These are phyloP conservation scores for Synanthedon myopaeformis DNA, from an alignment of 2,888 invertebrate species.

Conservation along the genomic window DNA sequence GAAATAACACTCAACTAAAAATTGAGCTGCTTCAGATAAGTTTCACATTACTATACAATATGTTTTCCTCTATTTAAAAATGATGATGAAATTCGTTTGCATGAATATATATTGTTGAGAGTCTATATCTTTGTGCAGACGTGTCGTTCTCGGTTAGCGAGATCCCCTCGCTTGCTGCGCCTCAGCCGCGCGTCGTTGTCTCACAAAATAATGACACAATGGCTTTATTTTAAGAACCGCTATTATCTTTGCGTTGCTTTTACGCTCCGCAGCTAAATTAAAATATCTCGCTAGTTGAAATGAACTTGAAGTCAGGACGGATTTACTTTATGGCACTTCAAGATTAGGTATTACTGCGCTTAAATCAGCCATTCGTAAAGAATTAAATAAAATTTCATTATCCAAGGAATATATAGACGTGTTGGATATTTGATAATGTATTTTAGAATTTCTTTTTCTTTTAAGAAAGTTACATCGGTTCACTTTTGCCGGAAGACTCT, in stretches of 20 bases:
- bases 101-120: background rate
- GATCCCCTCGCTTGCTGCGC: background rate
- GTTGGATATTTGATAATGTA: too few relatives aligned
- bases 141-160: background rate
- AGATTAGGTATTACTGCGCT: too few relatives aligned
- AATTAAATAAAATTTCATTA: too few relatives aligned
- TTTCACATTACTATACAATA: too few relatives aligned
- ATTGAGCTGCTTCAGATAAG: too few relatives aligned
- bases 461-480: too few relatives aligned
- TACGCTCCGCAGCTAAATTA: constrained; percentile 36
- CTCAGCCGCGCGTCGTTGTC: constrained; percentile 10
- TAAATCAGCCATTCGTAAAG: too few relatives aligned
- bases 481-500: too few relatives aligned
- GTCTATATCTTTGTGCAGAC: background rate
- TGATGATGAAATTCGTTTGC: background rate
- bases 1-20: background rate
- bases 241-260: constrained; percentile 43
- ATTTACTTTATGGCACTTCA: background rate
- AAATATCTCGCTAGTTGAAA: constrained; percentile 28
- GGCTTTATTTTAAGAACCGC: constrained; percentile 52
- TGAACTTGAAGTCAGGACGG: constrained; percentile 3
- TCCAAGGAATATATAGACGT: too few relatives aligned
- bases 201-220: constrained; percentile 48
- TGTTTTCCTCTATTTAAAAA: too few relatives aligned
- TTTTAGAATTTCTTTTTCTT: too few relatives aligned